Evolutionary conservation across 2,888 invertebrate species (phyloP), one percentile per base, ranked within the genome.

Genomic region (Eumerus sabulonum): DNA sequence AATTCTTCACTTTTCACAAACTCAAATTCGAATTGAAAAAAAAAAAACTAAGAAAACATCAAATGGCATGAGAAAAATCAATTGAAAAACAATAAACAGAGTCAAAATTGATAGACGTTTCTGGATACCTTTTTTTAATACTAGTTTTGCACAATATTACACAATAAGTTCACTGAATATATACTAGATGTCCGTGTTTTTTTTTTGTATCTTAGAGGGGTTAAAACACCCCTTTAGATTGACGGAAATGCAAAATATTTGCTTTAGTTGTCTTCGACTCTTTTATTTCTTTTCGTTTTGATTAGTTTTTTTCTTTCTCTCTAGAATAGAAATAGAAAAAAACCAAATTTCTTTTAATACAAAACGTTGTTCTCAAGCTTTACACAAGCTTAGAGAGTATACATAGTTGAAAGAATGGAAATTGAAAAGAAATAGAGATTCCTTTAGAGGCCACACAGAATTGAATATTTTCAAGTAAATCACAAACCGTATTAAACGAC

Each of bases 401-500:
- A n/a, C n/a, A n/a, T n/a, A n/a, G n/a, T 16, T 27, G 27, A 27
- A 27, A 27, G 27, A 27, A 27, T 4, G 2, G 27, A 27, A 27
- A 27, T 27, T 27, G 2, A 27, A 27, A 27, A 27, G 27, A 7
- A 27, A 27, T 59, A 59, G 35, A 50, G 53, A 70, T 59, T 38
- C n/a, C n/a, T 60, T 56, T 56, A 54, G 71, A 47, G n/a, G n/a
- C n/a, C n/a, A n/a, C 67, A 54, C 73, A 56, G 11, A 51, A 38
- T 36, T 35, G 17, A 50, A 27, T 27, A 27, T 27, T 27, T n/a
- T 4, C 27, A 27, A 45, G 44, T 53, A 36, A 40, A 19, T 45
- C 76, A 76, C 82, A 74, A 81, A 81, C 81, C 81, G 82, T 74
- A 82, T 76, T 70, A 76, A 27, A 81, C 74, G 73, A 81, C 72